phyloP scores from a whole-genome alignment of 2,113 vertebrate species.

The Andinoacara biseriatus region DNA sequence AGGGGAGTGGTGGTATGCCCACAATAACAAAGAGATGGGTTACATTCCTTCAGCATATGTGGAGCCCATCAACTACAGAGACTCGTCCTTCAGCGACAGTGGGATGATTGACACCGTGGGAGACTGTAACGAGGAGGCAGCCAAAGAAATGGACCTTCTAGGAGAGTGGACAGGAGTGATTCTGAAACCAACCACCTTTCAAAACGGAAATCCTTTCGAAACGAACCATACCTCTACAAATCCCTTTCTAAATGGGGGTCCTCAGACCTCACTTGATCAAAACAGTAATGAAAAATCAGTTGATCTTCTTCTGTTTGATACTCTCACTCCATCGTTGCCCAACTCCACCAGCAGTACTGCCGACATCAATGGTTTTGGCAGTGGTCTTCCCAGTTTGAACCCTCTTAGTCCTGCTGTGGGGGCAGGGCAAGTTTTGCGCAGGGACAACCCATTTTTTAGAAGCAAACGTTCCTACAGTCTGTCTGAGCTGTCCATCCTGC shows the following conservation, averaged over 20 bases:
- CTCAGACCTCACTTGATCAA: conserved; percentile 61
- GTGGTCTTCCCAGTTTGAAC: conserved; percentile 78
- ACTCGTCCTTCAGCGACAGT: conserved; percentile 91
- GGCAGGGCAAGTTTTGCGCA: conserved; percentile 69
- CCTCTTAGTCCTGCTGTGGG: conserved; percentile 59
- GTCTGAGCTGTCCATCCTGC: conserved; percentile 92
- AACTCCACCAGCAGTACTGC: conserved; percentile 63
- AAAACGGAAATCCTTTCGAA: conserved; percentile 87
- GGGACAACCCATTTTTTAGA: conserved; percentile 93
- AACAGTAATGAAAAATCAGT: conserved; percentile 76
- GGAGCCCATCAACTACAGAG: conserved; percentile 85
- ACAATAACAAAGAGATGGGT: conserved; percentile 97
- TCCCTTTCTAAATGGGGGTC: conserved; percentile 86
- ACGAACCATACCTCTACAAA: conserved; percentile 86
- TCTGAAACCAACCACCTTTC: conserved; percentile 74
- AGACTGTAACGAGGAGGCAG: conserved; percentile 85
- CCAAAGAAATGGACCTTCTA: conserved; percentile 87
- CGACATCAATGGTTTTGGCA: conserved; percentile 75
- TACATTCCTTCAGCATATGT: conserved; percentile 96
- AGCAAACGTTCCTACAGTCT: conserved; percentile 97
- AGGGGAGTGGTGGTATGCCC: conserved; percentile 98
- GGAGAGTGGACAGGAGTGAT: conserved; percentile 82
- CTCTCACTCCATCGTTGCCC: conserved; percentile 62
- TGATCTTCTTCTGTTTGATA: conserved; percentile 88
- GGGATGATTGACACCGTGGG: conserved; percentile 90